Conservation (phyloP, 1,140 invertebrate species). For the Aphaenogaster rudis region DNA sequence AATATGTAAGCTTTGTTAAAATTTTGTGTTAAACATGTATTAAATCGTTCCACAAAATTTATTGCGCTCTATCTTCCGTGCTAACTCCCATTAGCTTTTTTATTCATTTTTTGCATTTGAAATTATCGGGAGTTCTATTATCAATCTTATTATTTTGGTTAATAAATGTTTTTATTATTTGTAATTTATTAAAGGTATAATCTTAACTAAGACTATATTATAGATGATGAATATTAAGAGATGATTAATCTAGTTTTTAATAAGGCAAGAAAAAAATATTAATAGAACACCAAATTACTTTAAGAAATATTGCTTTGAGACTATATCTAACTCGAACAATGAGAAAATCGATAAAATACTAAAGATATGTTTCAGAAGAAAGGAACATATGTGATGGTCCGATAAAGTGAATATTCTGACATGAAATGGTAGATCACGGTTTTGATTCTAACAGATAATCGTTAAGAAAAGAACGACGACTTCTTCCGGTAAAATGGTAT, state of each 20-base stretch:
- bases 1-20: too few species aligned
- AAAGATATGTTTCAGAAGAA: constrained; percentile 16
- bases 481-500: constrained; percentile 45
- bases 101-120: too few species aligned
- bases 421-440: constrained; percentile 39
- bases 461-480: constrained; percentile 57
- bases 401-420: constrained; percentile 45
- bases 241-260: not conserved
- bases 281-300: not conserved
- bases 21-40: too few species aligned
- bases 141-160: too few species aligned
- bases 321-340: not conserved
- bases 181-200: not conserved
- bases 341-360: not conserved
- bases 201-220: not conserved
- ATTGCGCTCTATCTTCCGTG: too few species aligned
- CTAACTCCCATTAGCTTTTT: too few species aligned
- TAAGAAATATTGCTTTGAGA: not conserved
- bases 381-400: constrained; percentile 23
- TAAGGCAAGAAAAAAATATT: not conserved
- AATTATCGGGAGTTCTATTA: too few species aligned
- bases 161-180: too few species aligned
- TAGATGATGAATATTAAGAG: not conserved
- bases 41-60: too few species aligned
- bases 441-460: constrained; percentile 72